Evolutionary conservation across 1,140 invertebrate genomes (phyloP), one percentile per base, ranked within the genome.

Genomic region (Campodea augens): DNA sequence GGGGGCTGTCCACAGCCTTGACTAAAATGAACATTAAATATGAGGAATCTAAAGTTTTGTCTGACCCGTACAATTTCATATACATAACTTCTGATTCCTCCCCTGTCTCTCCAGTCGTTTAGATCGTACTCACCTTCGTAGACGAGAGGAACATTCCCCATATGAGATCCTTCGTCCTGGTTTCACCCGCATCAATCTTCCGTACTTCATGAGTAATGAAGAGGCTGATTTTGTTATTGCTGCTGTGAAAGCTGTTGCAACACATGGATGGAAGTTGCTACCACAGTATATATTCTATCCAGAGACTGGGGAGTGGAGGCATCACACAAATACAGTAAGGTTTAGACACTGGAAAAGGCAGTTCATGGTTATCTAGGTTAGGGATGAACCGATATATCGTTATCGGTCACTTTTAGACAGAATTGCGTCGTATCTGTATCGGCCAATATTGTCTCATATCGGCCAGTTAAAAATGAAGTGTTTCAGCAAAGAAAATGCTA

Each of bases 261-360:
- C 81, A 1, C 75, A 89, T 63, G 85, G 81, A 0, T 91, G 86
- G 82, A 86, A 86, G 55, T 69, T 92, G 24, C 58, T 95, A 37
- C 87, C 87, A 0, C 81, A 88, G 55, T 92, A 92, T 56, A 70
- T 75, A 5, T 68, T 87, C 10, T 86, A 90, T 60, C 72, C 79
- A 3, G 77, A 89, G 58, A 91, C 83, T 5, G 87, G 81, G 1
- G 85, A 90, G 64, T 93, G 86, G 84, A 71, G 78, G 46, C 86
- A 91, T 58, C 75, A 80, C 55, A 75, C 80, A 1, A 81, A 83
- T 56, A 70, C 76, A 32, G 73, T 68, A 48, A 48, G 48, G 7
- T 41, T 46, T 46, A 13, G 5, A 12, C 5, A n/a, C n/a, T n/a
- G 10, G 7, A 20, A 10, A 5, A 7, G 10, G 23, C 13, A 13